Conservation (phyloP, 2,113 vertebrate species). For the Plestiodon gilberti region DNA sequence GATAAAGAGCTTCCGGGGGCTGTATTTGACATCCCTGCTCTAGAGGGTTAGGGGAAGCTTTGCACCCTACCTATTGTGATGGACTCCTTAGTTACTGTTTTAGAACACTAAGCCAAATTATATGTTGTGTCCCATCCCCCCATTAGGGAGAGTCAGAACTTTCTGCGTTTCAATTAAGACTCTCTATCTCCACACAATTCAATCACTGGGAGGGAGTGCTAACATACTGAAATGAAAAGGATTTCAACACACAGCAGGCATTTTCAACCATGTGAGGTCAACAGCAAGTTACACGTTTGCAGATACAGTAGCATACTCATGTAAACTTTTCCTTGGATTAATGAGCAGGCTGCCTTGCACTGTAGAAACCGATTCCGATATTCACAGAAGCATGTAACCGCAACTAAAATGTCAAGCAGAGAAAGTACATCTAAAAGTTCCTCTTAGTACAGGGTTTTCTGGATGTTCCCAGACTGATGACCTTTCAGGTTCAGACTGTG, state of each 20-base stretch:
- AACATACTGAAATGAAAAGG: not conserved
- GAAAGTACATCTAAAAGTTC: not conserved
- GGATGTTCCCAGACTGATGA: not conserved
- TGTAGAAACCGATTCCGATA: not conserved
- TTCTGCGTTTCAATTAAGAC: no score
- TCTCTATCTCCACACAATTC: no score
- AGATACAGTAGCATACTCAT: no score
- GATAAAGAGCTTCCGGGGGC: no score
- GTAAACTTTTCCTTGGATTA: not conserved
- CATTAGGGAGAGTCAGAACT: no score
- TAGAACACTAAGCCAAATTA: no score
- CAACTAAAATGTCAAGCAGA: not conserved
- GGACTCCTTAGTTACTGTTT: no score
- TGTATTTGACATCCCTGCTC: no score
- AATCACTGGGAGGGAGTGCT: not conserved
- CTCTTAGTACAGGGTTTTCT: not conserved
- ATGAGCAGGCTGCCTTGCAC: not conserved
- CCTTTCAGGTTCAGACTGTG: not conserved
- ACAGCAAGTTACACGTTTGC: not conserved
- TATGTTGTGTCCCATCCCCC: no score
- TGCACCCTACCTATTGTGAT: no score
- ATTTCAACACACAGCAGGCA: not conserved
- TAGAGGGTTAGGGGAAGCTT: no score
- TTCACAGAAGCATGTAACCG: not conserved
- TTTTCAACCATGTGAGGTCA: not conserved